Percentiles rank a stretch among this genome's conserved stretches.
Conservation (phyloP, 2,888 invertebrate genomes). For the Stictocephala bisonia region DNA sequence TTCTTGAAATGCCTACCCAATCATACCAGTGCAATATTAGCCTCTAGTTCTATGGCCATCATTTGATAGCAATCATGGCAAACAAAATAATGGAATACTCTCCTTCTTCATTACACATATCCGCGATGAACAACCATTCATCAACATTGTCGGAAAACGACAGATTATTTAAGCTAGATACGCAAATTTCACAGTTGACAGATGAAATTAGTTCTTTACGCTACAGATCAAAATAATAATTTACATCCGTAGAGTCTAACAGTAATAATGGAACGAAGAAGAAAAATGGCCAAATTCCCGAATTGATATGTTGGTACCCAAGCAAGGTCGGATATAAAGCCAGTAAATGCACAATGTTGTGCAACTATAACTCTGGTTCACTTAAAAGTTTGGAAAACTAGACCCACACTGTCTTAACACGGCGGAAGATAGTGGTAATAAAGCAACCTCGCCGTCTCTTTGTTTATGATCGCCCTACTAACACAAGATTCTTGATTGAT, state of each 20-base stretch:
- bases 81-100: no score
- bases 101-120: no score
- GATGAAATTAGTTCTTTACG: slow-evolving; percentile 3
- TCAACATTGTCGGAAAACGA: background rate
- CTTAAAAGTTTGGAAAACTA: slow-evolving; percentile 34
- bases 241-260: background rate
- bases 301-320: background rate
- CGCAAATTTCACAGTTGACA: background rate
- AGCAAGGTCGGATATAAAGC: slow-evolving; percentile 28
- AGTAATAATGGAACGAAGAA: background rate
- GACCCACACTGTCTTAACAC: slow-evolving; percentile 46
- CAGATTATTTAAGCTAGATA: background rate
- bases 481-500: background rate
- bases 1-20: no score
- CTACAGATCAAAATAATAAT: background rate
- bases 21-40: no score
- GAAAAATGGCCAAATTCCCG: background rate
- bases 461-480: slow-evolving; percentile 15
- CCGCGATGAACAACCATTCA: no score
- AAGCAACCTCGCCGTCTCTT: slow-evolving; percentile 33
- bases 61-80: no score
- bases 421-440: slow-evolving; percentile 11
- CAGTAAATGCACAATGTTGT: slow-evolving; percentile 41
- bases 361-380: slow-evolving; percentile 36
- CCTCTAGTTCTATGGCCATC: no score